Evolutionary conservation across 2,113 vertebrate species (phyloP), one percentile per base, ranked within the genome.

Genomic region (Henicopernis longicauda): DNA sequence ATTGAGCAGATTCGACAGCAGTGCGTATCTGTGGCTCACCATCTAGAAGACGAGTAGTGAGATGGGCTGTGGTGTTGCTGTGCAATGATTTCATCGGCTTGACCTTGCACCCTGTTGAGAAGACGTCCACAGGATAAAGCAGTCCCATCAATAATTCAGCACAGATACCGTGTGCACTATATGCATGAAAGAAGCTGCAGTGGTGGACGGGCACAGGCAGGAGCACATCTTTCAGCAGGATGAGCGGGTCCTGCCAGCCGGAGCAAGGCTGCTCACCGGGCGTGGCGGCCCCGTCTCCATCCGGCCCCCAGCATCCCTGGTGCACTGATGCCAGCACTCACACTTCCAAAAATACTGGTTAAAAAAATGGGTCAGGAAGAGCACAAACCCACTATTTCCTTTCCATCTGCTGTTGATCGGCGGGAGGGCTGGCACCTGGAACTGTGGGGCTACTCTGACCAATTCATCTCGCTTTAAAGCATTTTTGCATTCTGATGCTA

Each of bases 231-330:
- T n/a, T 6, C 32, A 6, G 40, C 29, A 20, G 79, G 29, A 25
- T 13, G 50, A 2, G 2, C 34, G 36, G 5, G 20, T 9, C 21
- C 50, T 32, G 40, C 15, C 27, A 27, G 38, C 11, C 49, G 21
- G 36, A 38, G 27, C 42, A 8, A 12, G 38, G 49, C 44, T 34
- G n/a, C 16, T 38, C 40, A 7, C 13, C 2, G 5, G 27, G 38
- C 47, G 38, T 4, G 1, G 1, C 2, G 0, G 17, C 17, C 36
- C n/a, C 2, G 0, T 26, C 25, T 27, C 34, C 32, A 36, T 7
- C 52, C 73, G 40, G 52, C 44, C 34, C 25, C 16, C 58, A 10
- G 54, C 54, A n/a, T 1, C 31, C 2, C 40, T 5, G 4, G 6
- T 21, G 44, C n/a, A 4, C 2, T 3, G 22, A 1, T 25, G 20